Evolutionary conservation across 1,140 invertebrate genomes (phyloP).

Genomic region (Pectinophora gossypiella): DNA sequence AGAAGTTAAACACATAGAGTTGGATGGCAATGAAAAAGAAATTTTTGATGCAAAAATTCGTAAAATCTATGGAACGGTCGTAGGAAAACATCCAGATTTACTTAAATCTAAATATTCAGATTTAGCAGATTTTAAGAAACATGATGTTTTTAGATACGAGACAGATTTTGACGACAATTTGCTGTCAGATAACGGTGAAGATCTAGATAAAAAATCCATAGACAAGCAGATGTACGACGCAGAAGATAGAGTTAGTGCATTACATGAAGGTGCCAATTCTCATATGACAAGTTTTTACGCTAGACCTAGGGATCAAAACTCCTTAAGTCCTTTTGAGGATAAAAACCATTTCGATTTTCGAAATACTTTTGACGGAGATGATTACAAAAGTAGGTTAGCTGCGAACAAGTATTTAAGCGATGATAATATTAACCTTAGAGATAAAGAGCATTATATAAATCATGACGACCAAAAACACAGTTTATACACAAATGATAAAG

Average conservation of each 20-base stretch:
- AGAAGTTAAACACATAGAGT: conserved; percentile 35
- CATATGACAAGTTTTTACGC: background rate
- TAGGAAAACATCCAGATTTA: conserved; percentile 11
- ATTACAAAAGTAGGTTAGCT: background rate
- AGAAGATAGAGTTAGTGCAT: background rate
- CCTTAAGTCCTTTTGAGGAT: background rate
- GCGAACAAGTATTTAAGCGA: no score
- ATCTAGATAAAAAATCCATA: background rate
- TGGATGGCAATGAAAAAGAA: conserved; percentile 31
- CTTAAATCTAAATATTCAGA: background rate
- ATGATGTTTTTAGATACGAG: background rate
- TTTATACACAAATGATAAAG: background rate
- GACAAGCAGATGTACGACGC: background rate
- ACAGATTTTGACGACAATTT: background rate
- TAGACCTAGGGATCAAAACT: background rate
- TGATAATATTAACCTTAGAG: background rate
- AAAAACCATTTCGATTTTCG: background rate
- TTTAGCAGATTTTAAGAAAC: background rate
- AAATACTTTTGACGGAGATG: background rate
- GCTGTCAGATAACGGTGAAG: background rate
- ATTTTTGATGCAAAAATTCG: conserved; percentile 41
- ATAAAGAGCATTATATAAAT: background rate
- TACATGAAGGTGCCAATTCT: background rate
- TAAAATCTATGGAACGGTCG: conserved; percentile 33
- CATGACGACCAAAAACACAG: background rate